A percentile compares a stretch with the other conserved stretches of the same genome.
Conservation (phyloP, 2,113 vertebrate genomes). For the Xiphorhynchus elegans region DNA sequence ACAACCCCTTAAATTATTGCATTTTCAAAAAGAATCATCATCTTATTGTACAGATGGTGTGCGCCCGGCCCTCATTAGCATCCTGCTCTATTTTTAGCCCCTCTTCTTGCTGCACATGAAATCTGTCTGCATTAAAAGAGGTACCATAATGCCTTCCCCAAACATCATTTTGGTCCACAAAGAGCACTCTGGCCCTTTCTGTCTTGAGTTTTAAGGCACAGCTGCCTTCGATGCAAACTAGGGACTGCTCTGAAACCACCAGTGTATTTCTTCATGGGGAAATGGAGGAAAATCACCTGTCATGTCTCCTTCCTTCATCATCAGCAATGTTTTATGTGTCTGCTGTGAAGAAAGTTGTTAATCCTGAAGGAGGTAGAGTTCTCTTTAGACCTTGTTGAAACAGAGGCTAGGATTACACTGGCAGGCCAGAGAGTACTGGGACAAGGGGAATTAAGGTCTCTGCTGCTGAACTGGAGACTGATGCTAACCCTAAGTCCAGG, state of each 20-base stretch:
- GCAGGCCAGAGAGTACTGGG: background rate
- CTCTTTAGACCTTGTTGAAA: background rate
- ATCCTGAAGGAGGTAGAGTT: background rate
- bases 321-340: background rate
- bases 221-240: background rate
- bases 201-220: background rate
- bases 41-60: background rate
- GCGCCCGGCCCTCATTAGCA: background rate
- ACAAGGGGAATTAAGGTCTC: background rate
- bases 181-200: background rate
- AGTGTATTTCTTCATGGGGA: background rate
- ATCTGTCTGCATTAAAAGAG: background rate
- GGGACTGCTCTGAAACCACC: background rate
- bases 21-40: conserved; percentile 50
- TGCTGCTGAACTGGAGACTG: background rate
- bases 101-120: background rate
- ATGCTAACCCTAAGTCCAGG: background rate
- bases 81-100: conserved; percentile 42
- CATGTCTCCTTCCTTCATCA: background rate
- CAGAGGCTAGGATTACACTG: background rate
- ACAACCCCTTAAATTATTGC: background rate
- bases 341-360: background rate
- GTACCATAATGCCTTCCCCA: background rate
- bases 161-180: background rate
- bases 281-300: background rate